Conservation (phyloP, 2,888 invertebrate species). For the Sphinx pinastri region DNA sequence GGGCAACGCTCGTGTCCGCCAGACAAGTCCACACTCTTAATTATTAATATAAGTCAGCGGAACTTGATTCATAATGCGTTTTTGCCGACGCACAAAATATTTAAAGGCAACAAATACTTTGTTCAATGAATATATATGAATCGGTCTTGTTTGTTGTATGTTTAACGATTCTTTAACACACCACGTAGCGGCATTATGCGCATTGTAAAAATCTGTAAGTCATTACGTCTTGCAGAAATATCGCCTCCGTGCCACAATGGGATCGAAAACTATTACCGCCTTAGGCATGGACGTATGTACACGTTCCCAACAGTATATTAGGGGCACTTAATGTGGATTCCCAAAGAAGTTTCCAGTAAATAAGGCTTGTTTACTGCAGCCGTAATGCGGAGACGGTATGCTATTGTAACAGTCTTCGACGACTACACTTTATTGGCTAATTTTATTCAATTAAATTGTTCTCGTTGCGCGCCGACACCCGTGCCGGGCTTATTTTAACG, state of each 20-base stretch:
- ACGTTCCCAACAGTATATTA: slow-evolving; percentile 60
- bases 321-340: slow-evolving; percentile 74
- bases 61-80: slow-evolving; percentile 34
- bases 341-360: slow-evolving; percentile 68
- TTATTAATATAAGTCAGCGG: slow-evolving; percentile 55
- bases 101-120: slow-evolving; percentile 18
- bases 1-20: slow-evolving; percentile 47
- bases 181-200: slow-evolving; percentile 26
- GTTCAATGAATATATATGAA: slow-evolving; percentile 24
- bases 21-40: slow-evolving; percentile 40
- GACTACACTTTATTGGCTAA: slow-evolving; percentile 79
- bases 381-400: slow-evolving; percentile 67
- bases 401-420: slow-evolving; percentile 76
- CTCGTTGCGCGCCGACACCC: slow-evolving; percentile 59
- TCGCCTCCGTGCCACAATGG: slow-evolving; percentile 52
- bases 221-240: slow-evolving; percentile 42
- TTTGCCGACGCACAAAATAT: slow-evolving; percentile 16
- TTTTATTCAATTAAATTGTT: slow-evolving; percentile 83
- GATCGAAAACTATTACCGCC: slow-evolving; percentile 56
- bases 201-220: slow-evolving; percentile 41
- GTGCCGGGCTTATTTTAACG: slow-evolving; percentile 65
- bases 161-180: slow-evolving; percentile 1
- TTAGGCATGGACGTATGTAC: slow-evolving; percentile 58
- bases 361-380: slow-evolving; percentile 71
- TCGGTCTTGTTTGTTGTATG: slow-evolving; percentile 7